These are phyloP conservation scores for Limnephilus marmoratus DNA, from an alignment of 2,888 invertebrate genomes.

Conservation along the genomic window DNA sequence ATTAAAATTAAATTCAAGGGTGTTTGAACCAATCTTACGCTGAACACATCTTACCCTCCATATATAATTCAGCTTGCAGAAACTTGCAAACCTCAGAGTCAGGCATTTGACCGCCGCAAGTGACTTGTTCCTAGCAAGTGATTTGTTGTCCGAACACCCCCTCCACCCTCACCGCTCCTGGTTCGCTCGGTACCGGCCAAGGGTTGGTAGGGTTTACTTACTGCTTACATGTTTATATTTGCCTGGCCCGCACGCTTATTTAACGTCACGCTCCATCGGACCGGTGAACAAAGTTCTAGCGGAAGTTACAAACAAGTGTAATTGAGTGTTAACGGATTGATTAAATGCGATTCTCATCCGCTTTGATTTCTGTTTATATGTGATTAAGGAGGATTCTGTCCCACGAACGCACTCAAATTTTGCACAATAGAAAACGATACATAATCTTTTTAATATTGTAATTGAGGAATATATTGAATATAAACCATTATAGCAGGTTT, in stretches of 20 bases:
- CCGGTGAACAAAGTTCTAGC: constrained; percentile 55
- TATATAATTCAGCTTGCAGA: constrained; percentile 33
- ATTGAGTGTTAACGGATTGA: constrained; percentile 65
- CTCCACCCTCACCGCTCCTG: constrained; percentile 15
- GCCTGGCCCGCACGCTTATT: constrained; percentile 61
- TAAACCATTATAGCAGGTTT: too few relatives aligned
- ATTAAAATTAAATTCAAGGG: neutral
- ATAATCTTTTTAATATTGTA: too few relatives aligned
- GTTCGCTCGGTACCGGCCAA: neutral
- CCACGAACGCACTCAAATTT: neutral
- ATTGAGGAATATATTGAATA: too few relatives aligned
- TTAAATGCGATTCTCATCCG: constrained; percentile 59
- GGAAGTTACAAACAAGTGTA: constrained; percentile 58
- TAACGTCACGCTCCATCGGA: constrained; percentile 62
- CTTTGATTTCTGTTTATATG: constrained; percentile 36
- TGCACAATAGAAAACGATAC: too few relatives aligned
- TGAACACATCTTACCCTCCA: neutral
- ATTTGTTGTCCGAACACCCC: constrained; percentile 61
- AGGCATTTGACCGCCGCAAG: constrained; percentile 59
- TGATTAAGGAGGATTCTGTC: neutral
- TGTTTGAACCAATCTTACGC: neutral
- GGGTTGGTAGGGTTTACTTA: constrained; percentile 49
- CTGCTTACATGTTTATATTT: constrained; percentile 64
- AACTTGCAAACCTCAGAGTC: constrained; percentile 37
- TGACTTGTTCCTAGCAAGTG: constrained; percentile 64